Conservation (phyloP, 1,140 invertebrate genomes). For the Atta texana region DNA sequence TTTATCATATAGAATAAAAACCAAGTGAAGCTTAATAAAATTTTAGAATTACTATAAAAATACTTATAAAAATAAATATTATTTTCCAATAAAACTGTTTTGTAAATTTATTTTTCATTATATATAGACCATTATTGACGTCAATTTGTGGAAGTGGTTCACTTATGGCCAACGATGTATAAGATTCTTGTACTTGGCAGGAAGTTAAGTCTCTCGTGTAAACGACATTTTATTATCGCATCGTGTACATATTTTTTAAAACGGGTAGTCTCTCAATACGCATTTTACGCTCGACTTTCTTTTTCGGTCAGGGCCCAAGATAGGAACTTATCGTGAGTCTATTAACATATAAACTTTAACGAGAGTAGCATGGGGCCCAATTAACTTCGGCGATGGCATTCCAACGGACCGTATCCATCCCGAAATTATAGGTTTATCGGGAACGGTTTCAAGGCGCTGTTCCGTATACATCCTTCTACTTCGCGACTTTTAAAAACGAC, state of each 20-base stretch:
- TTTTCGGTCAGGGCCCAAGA: conserved; percentile 36
- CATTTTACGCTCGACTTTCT: conserved; percentile 45
- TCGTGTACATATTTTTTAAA: conserved; percentile 1
- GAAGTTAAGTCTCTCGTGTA: not conserved
- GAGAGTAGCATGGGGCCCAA: conserved; percentile 48
- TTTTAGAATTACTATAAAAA: too few relatives aligned
- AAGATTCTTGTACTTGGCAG: not conserved
- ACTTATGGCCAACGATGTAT: too few relatives aligned
- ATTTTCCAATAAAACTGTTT: too few relatives aligned
- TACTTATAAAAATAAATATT: too few relatives aligned
- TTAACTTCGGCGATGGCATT: conserved; percentile 61
- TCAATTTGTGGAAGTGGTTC: too few relatives aligned
- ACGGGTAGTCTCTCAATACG: conserved; percentile 12
- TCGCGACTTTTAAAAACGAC: conserved; percentile 50
- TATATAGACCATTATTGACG: too few relatives aligned
- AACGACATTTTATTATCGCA: not conserved
- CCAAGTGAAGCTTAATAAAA: too few relatives aligned
- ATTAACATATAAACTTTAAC: conserved; percentile 64
- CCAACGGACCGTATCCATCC: conserved; percentile 54
- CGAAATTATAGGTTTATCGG: conserved; percentile 38
- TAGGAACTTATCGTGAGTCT: conserved; percentile 52
- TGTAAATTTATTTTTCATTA: too few relatives aligned
- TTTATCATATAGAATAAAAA: too few relatives aligned
- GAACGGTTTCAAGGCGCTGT: conserved; percentile 49
- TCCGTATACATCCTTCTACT: conserved; percentile 36